phyloP scores from a whole-genome alignment of 2,113 vertebrate species.

The Rhea americana region DNA sequence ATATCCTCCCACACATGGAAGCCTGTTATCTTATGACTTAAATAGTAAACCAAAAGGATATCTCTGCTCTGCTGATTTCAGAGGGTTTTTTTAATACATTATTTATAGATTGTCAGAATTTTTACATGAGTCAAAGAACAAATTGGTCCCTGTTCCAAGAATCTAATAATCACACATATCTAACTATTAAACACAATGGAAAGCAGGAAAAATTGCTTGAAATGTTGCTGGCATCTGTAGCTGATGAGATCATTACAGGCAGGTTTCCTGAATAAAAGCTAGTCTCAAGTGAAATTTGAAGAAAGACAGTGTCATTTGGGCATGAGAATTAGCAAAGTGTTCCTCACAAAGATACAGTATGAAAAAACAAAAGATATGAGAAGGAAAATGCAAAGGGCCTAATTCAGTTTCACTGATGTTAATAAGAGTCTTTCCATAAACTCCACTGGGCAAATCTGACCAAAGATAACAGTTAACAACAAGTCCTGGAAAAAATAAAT shows the following conservation, averaged over 20 bases:
- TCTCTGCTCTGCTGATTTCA: conserved; percentile 16
- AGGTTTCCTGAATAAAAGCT: not conserved
- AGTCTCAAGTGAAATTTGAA: not conserved
- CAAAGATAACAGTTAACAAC: not conserved
- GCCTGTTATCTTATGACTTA: not conserved
- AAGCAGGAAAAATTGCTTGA: not conserved
- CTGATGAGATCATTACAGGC: not conserved
- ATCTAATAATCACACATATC: not conserved
- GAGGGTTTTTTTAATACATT: not conserved
- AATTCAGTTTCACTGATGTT: not conserved
- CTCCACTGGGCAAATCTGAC: not conserved
- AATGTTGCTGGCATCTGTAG: not conserved
- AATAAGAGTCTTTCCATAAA: not conserved
- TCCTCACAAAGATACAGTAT: not conserved
- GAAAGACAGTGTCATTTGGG: not conserved
- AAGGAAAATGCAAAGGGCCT: not conserved
- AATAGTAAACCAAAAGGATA: conserved; percentile 7
- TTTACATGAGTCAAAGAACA: not conserved
- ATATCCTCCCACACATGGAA: not conserved
- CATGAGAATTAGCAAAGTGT: not conserved
- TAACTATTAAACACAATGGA: not conserved
- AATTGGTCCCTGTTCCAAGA: not conserved
- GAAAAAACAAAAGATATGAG: not conserved
- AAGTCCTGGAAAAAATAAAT: not conserved
- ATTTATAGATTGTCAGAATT: not conserved